Evolutionary conservation across 1,140 invertebrate species (phyloP).

Genomic region (Dendrolimus kikuchii): DNA sequence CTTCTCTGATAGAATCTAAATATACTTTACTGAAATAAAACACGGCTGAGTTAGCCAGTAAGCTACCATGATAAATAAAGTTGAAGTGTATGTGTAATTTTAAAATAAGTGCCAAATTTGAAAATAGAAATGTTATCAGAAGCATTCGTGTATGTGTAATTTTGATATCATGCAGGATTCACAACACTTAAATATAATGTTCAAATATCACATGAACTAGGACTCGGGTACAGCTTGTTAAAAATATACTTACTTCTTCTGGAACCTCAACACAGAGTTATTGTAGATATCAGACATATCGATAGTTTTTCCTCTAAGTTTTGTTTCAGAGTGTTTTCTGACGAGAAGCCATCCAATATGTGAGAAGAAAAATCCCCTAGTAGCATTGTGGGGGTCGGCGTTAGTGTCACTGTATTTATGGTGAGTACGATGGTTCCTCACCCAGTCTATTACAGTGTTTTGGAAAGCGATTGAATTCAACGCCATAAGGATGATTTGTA

Average conservation of each 20-base stretch:
- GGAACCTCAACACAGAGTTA: conserved; percentile 82
- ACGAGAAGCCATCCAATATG: conserved; percentile 78
- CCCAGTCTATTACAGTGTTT: conserved; percentile 73
- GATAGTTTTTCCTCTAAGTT: conserved; percentile 76
- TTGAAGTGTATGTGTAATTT: no score
- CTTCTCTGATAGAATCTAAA: no score
- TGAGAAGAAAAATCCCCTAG: conserved; percentile 77
- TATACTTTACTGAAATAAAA: no score
- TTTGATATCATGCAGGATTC: no score
- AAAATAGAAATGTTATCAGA: no score
- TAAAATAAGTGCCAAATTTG: no score
- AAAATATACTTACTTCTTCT: conserved; percentile 72
- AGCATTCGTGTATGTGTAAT: no score
- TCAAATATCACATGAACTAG: no score
- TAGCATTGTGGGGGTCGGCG: conserved; percentile 79
- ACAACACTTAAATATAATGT: no score
- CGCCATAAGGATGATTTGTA: conserved; percentile 69
- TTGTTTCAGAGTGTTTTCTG: conserved; percentile 77
- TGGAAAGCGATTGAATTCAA: conserved; percentile 41
- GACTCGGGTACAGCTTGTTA: no score
- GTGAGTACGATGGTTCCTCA: conserved; percentile 76
- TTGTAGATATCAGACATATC: conserved; percentile 80
- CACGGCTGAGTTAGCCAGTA: no score
- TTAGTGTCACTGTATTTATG: conserved; percentile 80
- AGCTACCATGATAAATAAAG: no score